Base-by-base conservation (phyloP, 2,797 vertebrate genomes). In the Diceros bicornis region DNA sequence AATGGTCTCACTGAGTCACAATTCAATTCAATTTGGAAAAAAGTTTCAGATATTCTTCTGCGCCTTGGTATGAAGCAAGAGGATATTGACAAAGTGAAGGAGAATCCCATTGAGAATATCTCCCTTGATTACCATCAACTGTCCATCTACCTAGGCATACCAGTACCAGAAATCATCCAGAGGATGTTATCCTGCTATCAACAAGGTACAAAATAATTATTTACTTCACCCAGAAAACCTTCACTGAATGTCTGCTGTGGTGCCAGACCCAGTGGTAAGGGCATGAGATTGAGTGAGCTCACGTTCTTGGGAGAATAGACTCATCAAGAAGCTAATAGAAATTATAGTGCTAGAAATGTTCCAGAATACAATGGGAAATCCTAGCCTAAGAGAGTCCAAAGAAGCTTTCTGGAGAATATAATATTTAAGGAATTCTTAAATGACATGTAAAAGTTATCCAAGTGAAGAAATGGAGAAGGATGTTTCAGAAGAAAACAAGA, bases 181-280 rank as follows among this genome's bases (percentile, higher is more conserved):
- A 98, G 98, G 97, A 98, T 98, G 98, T 95, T 98, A 83, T 98
- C 97, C 95, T 98, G 98, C 97, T 98, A 98, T 95, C 98, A 97
- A 57, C 97, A 98, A 98, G 97, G 98, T 98, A 98, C 57, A 96
- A 90, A 96, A 64, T 92, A 93, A 89, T 85, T 95, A 81, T 21
- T 97, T 97, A 81, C 50, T 90, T 97, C 37, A 94, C 61, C 81
- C 81, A 86, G 50, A 86, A 95, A 92, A 90, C 17, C 37, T 93
- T 87, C 85, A 84, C 12, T 64, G 72, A 96, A 59, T 96, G 29
- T 89, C 71, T 96, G 16, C 50, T 93, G 21, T 94, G 21, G 17
- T 94, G 21, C 55, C 84, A 89, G 62, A 50, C 68, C 91, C 47
- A 96, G 21, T 95, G 72, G 18, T 85, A 86, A 95, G 50, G 71